Percentiles rank a stretch among this genome's conserved stretches.
Conservation (phyloP, 2,113 vertebrate species). For the Nothobranchius kuhntae region DNA sequence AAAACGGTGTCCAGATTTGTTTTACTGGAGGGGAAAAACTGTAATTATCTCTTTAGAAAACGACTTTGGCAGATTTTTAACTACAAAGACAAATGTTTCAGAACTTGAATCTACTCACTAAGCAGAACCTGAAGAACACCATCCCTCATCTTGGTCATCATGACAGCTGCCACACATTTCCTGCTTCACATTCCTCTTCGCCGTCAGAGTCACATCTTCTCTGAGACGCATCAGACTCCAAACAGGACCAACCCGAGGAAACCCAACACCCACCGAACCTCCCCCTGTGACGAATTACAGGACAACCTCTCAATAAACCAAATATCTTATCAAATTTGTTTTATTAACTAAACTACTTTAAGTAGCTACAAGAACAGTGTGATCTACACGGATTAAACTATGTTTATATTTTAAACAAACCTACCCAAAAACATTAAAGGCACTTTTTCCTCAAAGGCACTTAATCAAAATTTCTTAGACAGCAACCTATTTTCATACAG, state of each 20-base stretch:
- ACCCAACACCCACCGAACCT: slow-evolving; percentile 49
- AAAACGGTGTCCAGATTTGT: not conserved
- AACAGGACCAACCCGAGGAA: slow-evolving; percentile 42
- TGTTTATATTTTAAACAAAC: no score
- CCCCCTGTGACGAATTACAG: slow-evolving; percentile 5
- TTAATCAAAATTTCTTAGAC: no score
- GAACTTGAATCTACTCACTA: slow-evolving; percentile 48
- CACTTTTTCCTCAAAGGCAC: no score
- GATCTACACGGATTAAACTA: no score
- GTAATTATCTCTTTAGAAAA: no score
- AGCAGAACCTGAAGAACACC: slow-evolving; percentile 47
- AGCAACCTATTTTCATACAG: no score
- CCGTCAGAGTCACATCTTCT: slow-evolving; percentile 6
- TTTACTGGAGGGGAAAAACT: no score
- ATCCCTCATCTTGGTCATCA: not conserved
- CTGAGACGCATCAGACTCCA: slow-evolving; percentile 26
- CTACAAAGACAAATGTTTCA: not conserved
- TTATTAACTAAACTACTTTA: no score
- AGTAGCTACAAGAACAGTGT: no score
- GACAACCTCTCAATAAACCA: not conserved
- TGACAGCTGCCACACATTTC: not conserved
- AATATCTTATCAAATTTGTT: no score
- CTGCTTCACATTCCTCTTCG: slow-evolving; percentile 11
- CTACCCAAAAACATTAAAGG: no score
- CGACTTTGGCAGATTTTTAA: not conserved